These are phyloP conservation scores for Tursiops truncatus DNA, from an alignment of 2,113 vertebrate species.

Conservation along the genomic window DNA sequence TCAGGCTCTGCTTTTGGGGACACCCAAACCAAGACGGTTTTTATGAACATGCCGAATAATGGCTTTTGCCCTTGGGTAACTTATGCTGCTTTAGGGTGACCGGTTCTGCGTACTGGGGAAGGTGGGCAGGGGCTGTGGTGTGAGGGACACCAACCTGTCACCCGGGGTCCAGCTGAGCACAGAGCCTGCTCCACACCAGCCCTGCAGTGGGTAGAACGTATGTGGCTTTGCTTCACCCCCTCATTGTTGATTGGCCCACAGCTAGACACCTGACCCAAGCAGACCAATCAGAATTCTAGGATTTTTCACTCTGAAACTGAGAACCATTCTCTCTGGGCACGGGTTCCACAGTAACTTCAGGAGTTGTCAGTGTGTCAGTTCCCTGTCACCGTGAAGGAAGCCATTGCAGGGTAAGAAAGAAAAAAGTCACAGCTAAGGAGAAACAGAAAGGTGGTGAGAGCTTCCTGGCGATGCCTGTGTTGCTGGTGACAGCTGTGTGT, in stretches of 20 bases:
- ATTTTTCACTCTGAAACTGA: not conserved
- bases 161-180: not conserved
- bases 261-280: not conserved
- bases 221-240: accelerated
- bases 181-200: not conserved
- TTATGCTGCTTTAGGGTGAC: not conserved
- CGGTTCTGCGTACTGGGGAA: not conserved
- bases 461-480: accelerated
- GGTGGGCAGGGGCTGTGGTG: no score
- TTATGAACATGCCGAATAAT: not conserved
- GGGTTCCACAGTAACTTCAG: not conserved
- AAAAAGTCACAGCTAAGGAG: not conserved
- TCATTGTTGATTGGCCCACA: not conserved
- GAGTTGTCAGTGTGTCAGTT: not conserved
- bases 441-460: not conserved
- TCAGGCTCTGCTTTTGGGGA: not conserved
- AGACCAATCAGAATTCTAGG: not conserved
- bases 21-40: not conserved
- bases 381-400: not conserved
- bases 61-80: not conserved
- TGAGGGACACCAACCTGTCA: not conserved
- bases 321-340: not conserved
- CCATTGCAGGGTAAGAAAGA: not conserved
- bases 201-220: not conserved
- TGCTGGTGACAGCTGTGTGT: no score